Base-by-base conservation (phyloP, 2,888 invertebrate species). In the Scelioninae gen. 1 region DNA sequence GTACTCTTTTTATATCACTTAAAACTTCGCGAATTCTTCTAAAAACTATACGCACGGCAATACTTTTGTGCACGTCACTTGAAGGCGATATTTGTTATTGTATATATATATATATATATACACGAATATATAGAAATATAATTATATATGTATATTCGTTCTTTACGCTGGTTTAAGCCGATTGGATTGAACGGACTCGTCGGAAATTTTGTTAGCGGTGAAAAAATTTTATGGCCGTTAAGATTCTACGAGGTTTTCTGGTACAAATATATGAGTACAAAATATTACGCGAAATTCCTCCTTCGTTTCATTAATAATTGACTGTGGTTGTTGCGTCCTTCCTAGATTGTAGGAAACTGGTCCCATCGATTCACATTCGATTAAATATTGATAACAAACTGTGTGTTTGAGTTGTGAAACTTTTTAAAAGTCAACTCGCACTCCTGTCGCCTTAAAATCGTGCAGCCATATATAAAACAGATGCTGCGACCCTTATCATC, bases 241-340 rank as follows among this genome's bases (percentile, higher is more conserved):
- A 62, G 38, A 16, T 38, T 45, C 13, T 60, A 68, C 15, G 32
- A 68, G 43, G 2, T 68, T 38, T 16, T 45, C n/a, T 32, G 55
- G 55, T 77, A 77, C 32, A 77, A 77, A 77, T 69, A 77, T 47
- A 76, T 16, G n/a, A 43, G 55, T 71, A 69, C 34, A 71, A 78
- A 78, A 78, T 78, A 69, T 63, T 53, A 47, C 15, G 23, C 63
- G 11, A 49, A 69, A 78, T 34, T 68, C 55, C 16, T 56, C 11
- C 47, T 71, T 78, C 58, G 56, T 56, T 69, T 56, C 63, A 47
- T 49, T 32, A 47, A 71, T 78, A 78, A 78, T 71, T 78, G 69
- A 71, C 69, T 49, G 11, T 47, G 49, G 49, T 66, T 60, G 60
- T 43, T 43, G 56, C 23, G 49, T 29, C 13, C 11, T 31, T 56